A percentile compares a stretch with the other conserved stretches of the same genome.
Conservation (phyloP, 2,888 invertebrate species). For the Emmelina monodactyla region DNA sequence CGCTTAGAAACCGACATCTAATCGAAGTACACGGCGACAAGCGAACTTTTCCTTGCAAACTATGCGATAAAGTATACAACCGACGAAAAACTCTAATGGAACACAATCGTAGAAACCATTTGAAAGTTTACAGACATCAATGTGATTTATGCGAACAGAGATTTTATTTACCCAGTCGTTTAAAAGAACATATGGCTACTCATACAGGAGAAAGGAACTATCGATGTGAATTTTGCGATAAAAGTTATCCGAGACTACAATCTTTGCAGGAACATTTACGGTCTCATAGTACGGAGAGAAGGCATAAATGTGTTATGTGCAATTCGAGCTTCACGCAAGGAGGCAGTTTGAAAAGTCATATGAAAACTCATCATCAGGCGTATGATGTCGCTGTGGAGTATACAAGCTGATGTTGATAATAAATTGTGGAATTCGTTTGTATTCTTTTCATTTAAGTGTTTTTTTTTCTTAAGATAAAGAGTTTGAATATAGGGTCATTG, state of each 20-base stretch:
- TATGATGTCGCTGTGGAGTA: conserved; percentile 24
- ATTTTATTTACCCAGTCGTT: conserved; percentile 47
- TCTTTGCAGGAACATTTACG: conserved; percentile 66
- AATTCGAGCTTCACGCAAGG: conserved; percentile 62
- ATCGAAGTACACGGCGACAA: conserved; percentile 49
- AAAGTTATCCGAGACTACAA: conserved; percentile 64
- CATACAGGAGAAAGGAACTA: conserved; percentile 63
- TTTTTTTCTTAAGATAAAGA: too few species aligned
- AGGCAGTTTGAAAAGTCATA: conserved; percentile 64
- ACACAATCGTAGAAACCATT: conserved; percentile 40
- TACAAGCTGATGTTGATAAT: not conserved
- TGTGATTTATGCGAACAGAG: conserved; percentile 49
- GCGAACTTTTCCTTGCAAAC: conserved; percentile 41
- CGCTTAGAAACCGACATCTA: conserved; percentile 38
- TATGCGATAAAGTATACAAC: conserved; percentile 48
- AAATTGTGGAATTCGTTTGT: too few species aligned
- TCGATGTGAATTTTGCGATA: conserved; percentile 64
- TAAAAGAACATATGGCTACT: conserved; percentile 57
- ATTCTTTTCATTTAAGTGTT: too few species aligned
- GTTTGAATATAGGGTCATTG: too few species aligned
- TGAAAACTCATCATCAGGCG: conserved; percentile 59
- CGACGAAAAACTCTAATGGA: conserved; percentile 45
- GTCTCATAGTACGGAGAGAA: conserved; percentile 58
- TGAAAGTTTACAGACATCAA: conserved; percentile 43
- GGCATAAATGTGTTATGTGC: conserved; percentile 61